Percentiles rank a stretch among this genome's conserved stretches.
Conservation (phyloP, 1,140 invertebrate species). For the Bombus turneri region DNA sequence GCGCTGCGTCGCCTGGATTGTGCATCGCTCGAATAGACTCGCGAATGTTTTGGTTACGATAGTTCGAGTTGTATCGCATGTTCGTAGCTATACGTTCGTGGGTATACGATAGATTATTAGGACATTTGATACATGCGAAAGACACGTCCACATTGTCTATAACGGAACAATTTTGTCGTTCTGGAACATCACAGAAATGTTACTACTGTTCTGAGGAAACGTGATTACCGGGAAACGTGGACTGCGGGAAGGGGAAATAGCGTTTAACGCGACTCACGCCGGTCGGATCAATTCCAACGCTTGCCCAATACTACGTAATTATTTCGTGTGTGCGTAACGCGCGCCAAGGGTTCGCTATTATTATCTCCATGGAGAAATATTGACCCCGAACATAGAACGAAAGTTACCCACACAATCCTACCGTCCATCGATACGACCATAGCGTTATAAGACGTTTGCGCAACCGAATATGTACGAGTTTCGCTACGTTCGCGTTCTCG, state of each 20-base stretch:
- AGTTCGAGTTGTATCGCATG: not conserved
- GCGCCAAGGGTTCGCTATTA: conserved; percentile 48
- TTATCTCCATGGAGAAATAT: conserved; percentile 52
- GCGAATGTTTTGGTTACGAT: not conserved
- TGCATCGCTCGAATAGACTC: not conserved
- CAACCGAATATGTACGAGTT: not conserved
- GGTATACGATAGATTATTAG: not conserved
- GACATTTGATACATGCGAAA: not conserved
- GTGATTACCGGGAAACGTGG: not conserved
- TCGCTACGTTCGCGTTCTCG: not conserved
- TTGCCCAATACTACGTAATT: conserved; percentile 51
- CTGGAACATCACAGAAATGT: not conserved
- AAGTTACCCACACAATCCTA: not conserved
- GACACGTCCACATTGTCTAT: too few species aligned
- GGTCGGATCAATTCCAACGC: conserved; percentile 40
- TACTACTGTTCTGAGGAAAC: not conserved
- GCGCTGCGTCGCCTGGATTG: not conserved
- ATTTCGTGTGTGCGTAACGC: conserved; percentile 47
- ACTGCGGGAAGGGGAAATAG: not conserved
- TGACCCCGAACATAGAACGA: conserved; percentile 41
- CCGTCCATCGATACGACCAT: conserved; percentile 4
- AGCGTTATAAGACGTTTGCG: conserved; percentile 3
- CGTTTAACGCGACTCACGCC: conserved; percentile 29
- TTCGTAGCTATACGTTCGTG: too few species aligned
- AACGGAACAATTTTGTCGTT: not conserved